phyloP scores from a whole-genome alignment of 2,797 vertebrate species.

The Xyrichtys novacula region DNA sequence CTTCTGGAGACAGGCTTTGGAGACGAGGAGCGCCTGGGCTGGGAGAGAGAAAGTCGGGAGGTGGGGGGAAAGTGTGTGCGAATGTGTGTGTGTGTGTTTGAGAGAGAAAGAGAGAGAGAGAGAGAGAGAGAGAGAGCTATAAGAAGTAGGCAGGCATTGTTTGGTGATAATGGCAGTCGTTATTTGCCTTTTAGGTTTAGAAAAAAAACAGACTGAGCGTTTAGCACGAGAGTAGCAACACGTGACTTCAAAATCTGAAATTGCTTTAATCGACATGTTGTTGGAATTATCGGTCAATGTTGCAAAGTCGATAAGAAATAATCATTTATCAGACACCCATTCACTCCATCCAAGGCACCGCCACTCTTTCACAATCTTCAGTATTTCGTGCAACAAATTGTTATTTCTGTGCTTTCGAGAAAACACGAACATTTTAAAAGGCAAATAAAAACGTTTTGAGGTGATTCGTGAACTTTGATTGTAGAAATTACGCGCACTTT shows the following conservation, averaged over 20 bases:
- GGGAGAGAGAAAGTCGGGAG: conserved; percentile 53
- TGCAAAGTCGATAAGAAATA: conserved; percentile 22
- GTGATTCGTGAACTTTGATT: too few relatives aligned
- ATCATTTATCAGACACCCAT: not conserved
- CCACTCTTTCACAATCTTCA: not conserved
- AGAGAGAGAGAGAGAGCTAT: conserved; percentile 16
- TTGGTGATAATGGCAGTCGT: conserved; percentile 43
- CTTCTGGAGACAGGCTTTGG: conserved; percentile 78
- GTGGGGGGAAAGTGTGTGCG: conserved; percentile 18
- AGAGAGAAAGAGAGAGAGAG: conserved; percentile 7
- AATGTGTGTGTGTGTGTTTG: not conserved
- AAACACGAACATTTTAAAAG: too few relatives aligned
- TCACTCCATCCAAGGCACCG: not conserved
- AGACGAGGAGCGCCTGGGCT: conserved; percentile 72
- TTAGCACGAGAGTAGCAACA: conserved; percentile 17
- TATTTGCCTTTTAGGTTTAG: conserved; percentile 42
- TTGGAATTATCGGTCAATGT: not conserved
- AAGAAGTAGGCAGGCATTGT: conserved; percentile 47
- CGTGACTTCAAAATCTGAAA: conserved; percentile 8
- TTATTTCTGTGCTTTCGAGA: not conserved
- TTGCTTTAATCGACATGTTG: not conserved
- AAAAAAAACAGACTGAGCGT: conserved; percentile 4
- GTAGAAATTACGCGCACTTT: conserved; percentile 25
- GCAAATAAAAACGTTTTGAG: too few relatives aligned
- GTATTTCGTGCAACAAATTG: not conserved